Evolutionary conservation across 2,797 vertebrate species (phyloP).

Genomic region (Microhierax caerulescens): DNA sequence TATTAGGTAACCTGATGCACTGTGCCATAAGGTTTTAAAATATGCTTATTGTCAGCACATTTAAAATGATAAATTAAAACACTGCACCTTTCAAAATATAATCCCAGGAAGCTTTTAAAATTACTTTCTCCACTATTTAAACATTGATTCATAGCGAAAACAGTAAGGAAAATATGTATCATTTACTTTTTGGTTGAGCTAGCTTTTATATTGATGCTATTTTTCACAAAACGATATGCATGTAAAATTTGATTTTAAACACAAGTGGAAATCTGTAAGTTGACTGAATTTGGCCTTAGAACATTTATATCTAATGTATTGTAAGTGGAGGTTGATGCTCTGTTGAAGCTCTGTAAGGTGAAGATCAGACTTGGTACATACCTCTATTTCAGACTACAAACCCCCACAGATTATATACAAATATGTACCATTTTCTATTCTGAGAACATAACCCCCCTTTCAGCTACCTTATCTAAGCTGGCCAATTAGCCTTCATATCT

Average conservation of each 20-base stretch:
- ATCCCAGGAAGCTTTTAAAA: slow-evolving; percentile 9
- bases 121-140: slow-evolving; percentile 19
- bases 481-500: background rate
- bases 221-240: background rate
- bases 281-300: background rate
- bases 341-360: background rate
- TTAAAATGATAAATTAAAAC: slow-evolving; percentile 53
- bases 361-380: background rate
- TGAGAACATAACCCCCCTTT: background rate
- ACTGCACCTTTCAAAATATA: background rate
- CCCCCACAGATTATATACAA: background rate
- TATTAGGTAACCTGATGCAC: slow-evolving; percentile 74
- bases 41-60: slow-evolving; percentile 72
- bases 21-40: slow-evolving; percentile 60
- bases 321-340: background rate
- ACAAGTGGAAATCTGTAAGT: background rate
- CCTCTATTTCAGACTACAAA: background rate
- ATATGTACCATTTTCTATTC: background rate
- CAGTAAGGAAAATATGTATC: background rate
- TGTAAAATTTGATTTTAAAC: background rate
- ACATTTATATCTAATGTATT: background rate
- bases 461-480: background rate
- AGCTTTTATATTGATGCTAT: background rate
- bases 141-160: slow-evolving; percentile 16
- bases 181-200: background rate